Conservation (phyloP, 2,113 vertebrate genomes). For the Rhabdomys dilectus region DNA sequence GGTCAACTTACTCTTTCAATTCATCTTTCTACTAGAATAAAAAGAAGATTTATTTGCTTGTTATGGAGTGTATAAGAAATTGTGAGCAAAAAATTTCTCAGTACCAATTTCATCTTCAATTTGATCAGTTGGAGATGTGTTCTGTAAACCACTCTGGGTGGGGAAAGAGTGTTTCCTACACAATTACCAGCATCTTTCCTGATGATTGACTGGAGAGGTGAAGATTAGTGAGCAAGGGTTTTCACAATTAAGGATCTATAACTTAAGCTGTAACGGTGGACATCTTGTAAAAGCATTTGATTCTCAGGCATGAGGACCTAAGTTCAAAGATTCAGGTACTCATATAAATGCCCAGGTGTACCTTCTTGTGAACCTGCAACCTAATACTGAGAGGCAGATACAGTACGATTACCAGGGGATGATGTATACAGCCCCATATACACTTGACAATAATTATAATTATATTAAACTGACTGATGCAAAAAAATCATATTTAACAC, state of each 20-base stretch:
- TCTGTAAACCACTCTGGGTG: neutral
- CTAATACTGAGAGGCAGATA: too few species aligned
- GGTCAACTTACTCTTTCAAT: slow-evolving; percentile 56
- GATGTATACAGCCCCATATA: too few species aligned
- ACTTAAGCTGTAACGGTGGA: neutral
- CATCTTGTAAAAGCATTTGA: neutral
- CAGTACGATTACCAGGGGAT: neutral
- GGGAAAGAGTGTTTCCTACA: neutral
- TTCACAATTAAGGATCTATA: neutral
- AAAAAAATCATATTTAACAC: neutral
- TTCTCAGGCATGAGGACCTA: neutral
- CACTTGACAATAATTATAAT: too few species aligned
- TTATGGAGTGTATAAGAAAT: neutral
- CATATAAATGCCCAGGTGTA: too few species aligned
- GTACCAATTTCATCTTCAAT: neutral
- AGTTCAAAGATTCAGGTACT: neutral
- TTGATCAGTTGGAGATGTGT: neutral
- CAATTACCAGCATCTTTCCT: neutral
- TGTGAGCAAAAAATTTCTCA: neutral
- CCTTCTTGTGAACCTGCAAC: neutral
- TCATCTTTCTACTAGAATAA: neutral
- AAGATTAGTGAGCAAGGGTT: slow-evolving; percentile 11
- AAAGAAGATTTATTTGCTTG: slow-evolving; percentile 11
- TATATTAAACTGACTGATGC: neutral
- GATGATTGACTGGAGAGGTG: neutral